phyloP scores from a whole-genome alignment of 1,140 invertebrate species.

The Drosophila sproati region DNA sequence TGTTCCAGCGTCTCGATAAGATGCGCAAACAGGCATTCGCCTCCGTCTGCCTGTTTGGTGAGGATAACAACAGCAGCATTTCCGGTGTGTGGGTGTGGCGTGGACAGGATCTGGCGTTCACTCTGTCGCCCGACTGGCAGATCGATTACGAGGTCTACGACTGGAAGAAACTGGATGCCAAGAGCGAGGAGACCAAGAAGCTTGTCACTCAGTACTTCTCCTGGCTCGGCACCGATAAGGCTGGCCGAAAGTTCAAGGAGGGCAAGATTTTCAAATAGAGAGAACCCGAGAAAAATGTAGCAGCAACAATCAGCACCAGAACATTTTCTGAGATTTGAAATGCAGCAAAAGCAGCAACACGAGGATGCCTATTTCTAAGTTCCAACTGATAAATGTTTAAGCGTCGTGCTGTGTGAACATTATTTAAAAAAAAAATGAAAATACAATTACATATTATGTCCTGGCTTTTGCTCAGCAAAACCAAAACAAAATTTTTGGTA shows the following conservation, averaged over 20 bases:
- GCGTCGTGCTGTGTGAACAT: slow-evolving; percentile 51
- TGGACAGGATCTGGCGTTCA: slow-evolving; percentile 97
- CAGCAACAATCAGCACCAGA: slow-evolving; percentile 37
- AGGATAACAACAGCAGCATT: slow-evolving; percentile 96
- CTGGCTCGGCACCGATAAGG: slow-evolving; percentile 95
- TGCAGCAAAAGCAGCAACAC: slow-evolving; percentile 31
- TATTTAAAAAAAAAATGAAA: neutral
- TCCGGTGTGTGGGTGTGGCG: slow-evolving; percentile 99
- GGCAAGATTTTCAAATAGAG: slow-evolving; percentile 99
- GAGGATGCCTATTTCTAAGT: slow-evolving; percentile 60
- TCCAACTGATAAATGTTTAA: slow-evolving; percentile 63
- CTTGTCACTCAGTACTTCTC: slow-evolving; percentile 96
- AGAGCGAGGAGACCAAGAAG: slow-evolving; percentile 93
- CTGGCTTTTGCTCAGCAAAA: slow-evolving; percentile 40
- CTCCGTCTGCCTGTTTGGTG: slow-evolving; percentile 96
- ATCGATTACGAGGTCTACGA: slow-evolving; percentile 98
- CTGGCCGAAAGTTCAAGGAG: slow-evolving; percentile 97
- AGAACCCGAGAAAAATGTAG: slow-evolving; percentile 2
- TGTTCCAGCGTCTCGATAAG: slow-evolving; percentile 99
- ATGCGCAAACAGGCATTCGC: slow-evolving; percentile 98
- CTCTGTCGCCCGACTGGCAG: slow-evolving; percentile 95
- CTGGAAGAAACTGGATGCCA: slow-evolving; percentile 97
- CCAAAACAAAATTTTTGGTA: slow-evolving; percentile 34
- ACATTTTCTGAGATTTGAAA: slow-evolving; percentile 60
- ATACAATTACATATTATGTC: slow-evolving; percentile 17